A percentile compares a stretch with the other conserved stretches of the same genome.
These are phyloP conservation scores for Peromyscus nudipes DNA, from an alignment of 2,797 vertebrate species.

Conservation along the genomic window DNA sequence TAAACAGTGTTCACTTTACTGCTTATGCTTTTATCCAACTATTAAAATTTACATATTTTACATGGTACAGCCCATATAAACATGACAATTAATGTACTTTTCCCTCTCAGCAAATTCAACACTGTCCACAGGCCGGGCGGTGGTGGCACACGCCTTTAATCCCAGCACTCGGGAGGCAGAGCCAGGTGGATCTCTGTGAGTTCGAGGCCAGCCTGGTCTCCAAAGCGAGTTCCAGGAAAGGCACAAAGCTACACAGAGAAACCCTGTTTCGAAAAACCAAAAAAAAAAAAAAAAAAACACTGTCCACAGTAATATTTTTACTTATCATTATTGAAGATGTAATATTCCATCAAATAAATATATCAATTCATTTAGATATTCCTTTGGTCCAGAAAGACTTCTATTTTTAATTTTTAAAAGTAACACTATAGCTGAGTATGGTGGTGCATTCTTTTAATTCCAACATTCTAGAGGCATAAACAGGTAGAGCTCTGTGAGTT, in stretches of 20 bases:
- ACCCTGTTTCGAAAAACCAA: too few relatives aligned
- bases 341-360: conserved; percentile 2
- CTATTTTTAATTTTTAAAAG: conserved; percentile 38
- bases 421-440: neutral
- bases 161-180: too few relatives aligned
- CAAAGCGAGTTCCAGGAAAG: too few relatives aligned
- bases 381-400: conserved; percentile 2
- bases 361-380: conserved; percentile 20
- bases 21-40: neutral
- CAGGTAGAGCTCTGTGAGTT: too few relatives aligned
- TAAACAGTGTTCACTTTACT: conserved; percentile 28
- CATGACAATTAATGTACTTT: neutral
- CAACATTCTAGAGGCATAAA: neutral
- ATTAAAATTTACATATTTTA: conserved; percentile 32
- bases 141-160: too few relatives aligned
- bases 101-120: neutral
- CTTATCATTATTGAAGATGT: neutral
- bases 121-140: neutral
- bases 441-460: neutral
- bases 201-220: too few relatives aligned
- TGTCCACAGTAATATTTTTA: neutral
- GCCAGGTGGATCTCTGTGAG: too few relatives aligned
- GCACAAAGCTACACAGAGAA: too few relatives aligned
- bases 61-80: conserved; percentile 2
- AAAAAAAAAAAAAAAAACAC: too few relatives aligned